Evolutionary conservation across 1,140 invertebrate species (phyloP), one percentile per base, ranked within the genome.

Genomic region (Heliothis virescens): DNA sequence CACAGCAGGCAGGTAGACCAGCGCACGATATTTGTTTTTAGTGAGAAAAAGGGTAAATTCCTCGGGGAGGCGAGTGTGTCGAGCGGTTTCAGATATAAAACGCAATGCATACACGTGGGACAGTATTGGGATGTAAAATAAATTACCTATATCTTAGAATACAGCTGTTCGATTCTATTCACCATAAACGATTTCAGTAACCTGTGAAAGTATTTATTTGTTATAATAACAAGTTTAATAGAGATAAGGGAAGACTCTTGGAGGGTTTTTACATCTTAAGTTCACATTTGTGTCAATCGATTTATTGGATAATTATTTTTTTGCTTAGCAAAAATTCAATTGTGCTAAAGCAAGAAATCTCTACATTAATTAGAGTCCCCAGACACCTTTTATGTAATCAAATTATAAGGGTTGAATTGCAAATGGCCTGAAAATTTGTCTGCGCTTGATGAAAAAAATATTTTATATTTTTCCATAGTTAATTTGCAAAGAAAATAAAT

Each of bases 11-110:
- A 55, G 69, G 57, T 65, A 78, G 72, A 59, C 41, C 29, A 79
- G 73, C 57, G 71, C 79, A 79, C 67, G 79, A 80, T 82, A 84
- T 89, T 89, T 89, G 82, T 87, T 87, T 86, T 79, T 76, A 76
- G 79, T 80, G 82, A 87, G 83, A 75, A 84, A 84, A 87, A 85
- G 82, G 83, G 83, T 82, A 82, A 77, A 85, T 83, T 86, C 87
- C 82, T 81, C 47, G 18, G 83, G 81, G 81, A 81, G 67, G 18
- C 62, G 60, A 67, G 72, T 82, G 73, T 63, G 59, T 50, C 59
- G 55, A 21, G 52, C 60, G 34, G 76, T 55, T 75, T 72, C 75
- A 67, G 81, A 59, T 80, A 80, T 79, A 83, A 82, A 85, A 72
- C 71, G 75, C 59, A 52, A 71, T 75, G 65, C 82, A 65, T 79